These are phyloP conservation scores for Haemorhous mexicanus DNA, from an alignment of 2,113 vertebrate genomes.

Conservation along the genomic window DNA sequence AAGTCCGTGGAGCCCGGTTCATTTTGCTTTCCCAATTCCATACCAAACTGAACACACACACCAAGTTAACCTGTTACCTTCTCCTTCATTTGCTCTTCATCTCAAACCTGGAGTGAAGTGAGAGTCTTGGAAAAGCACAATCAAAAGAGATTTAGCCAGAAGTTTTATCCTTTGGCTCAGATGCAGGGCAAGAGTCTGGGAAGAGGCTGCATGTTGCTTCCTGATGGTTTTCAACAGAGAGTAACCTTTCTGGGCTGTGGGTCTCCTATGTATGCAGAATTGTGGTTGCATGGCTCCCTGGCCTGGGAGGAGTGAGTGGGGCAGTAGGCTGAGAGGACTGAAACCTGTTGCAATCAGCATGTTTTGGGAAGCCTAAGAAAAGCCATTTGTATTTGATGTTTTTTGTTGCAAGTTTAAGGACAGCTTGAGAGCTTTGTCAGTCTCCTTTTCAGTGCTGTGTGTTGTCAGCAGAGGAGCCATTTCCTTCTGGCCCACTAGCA, in stretches of 20 bases:
- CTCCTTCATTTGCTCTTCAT: not conserved
- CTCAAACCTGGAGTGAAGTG: not conserved
- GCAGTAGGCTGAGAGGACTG: not conserved
- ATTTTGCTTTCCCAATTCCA: not conserved
- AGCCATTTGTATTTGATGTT: not conserved
- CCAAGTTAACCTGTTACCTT: not conserved
- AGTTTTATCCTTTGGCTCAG: not conserved
- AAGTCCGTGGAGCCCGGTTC: not conserved
- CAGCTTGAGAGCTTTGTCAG: not conserved
- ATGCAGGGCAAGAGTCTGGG: not conserved
- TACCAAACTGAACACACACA: not conserved
- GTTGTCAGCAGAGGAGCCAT: not conserved
- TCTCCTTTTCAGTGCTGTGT: not conserved
- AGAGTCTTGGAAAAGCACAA: not conserved
- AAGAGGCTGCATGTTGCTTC: not conserved
- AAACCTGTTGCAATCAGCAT: not conserved
- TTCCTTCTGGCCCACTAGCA: not conserved
- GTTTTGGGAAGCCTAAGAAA: not conserved
- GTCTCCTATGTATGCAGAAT: not conserved
- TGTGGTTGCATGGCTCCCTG: not conserved
- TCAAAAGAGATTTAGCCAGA: not conserved
- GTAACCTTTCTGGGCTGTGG: not conserved
- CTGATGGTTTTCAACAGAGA: not conserved
- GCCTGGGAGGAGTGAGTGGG: not conserved
- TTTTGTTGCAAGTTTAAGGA: not conserved